Base-by-base conservation (phyloP, 2,113 vertebrate genomes). In the Labeo rohita region DNA sequence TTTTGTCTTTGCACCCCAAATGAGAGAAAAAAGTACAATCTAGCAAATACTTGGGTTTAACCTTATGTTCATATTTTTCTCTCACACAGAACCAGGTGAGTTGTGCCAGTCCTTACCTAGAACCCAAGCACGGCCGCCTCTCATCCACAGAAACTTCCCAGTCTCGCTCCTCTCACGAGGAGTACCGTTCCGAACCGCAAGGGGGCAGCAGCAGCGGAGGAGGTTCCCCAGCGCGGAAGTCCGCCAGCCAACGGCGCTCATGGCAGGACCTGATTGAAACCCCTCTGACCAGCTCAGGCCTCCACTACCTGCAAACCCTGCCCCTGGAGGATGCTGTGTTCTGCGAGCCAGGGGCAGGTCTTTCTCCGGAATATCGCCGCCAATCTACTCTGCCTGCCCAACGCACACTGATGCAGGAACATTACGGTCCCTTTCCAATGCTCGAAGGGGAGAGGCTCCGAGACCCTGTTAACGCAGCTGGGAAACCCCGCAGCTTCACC, bases 251-350 rank as follows among this genome's bases (percentile, higher is more conserved):
- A 92, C 95, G 98, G 84, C 96, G 98, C 39, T 99, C 98, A 47
- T 99, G 98, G 98, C 98, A 99, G 95, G 98, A 99, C 95, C 95
- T 99, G 92, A 99, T 99, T 8, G 98, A 99, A 93, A 99, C 98
- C 0, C 98, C 98, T 0, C 93, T 99, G 90, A 99, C 98, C 0
- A 98, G 98, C 90, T 97, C 97, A 0, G 98, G 98, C 90, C 95
- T 99, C 84, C 98, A 99, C 92, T 99, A 97, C 92, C 95, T 99
- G 91, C 98, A 99, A 93, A 99, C 98, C 21, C 96, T 97, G 89
- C 96, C 96, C 0, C 94, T 96, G 88, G 96, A 99, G 92, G 98
- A 99, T 80, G 97, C 98, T 0, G 98, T 99, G 85, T 99, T 99
- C 89, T 97, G 95, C 0, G 98, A 99, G 90, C 94, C 94, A 0